Conservation (phyloP, 2,797 vertebrate species). For the Botia almorhae region DNA sequence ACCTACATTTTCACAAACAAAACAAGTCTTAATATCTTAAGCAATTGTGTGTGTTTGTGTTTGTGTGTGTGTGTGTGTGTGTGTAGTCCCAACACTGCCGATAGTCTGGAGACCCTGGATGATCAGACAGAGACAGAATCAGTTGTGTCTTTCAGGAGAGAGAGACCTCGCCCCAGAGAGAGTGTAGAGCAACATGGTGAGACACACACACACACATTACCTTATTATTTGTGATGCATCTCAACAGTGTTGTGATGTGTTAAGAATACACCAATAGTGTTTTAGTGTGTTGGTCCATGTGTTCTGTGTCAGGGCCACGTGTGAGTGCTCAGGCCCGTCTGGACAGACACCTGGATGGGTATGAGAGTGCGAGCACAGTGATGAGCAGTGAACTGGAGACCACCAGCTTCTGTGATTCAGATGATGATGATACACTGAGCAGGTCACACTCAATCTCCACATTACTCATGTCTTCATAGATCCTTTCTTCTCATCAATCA, state of each 20-base stretch:
- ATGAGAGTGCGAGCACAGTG: constrained; percentile 90
- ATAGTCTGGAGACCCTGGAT: constrained; percentile 89
- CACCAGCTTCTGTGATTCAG: constrained; percentile 90
- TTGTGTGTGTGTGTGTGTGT: constrained; percentile 20
- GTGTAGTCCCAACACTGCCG: constrained; percentile 82
- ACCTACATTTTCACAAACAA: no score
- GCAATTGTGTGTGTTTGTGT: background rate
- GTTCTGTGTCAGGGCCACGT: constrained; percentile 74
- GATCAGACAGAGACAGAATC: constrained; percentile 91
- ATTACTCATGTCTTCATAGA: background rate
- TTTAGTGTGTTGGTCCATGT: background rate
- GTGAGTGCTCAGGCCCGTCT: constrained; percentile 83
- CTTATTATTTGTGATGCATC: background rate
- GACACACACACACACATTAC: constrained; percentile 37
- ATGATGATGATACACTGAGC: constrained; percentile 92
- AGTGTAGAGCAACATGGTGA: constrained; percentile 84
- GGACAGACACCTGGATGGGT: constrained; percentile 89
- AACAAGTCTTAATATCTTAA: no score
- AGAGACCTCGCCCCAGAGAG: constrained; percentile 86
- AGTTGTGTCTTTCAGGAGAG: constrained; percentile 87
- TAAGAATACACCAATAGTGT: background rate
- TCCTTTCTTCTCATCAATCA: background rate
- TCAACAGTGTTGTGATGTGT: background rate
- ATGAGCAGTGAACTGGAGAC: constrained; percentile 93
- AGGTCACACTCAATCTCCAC: constrained; percentile 70